Evolutionary conservation across 2,113 vertebrate species (phyloP).

Genomic region (Xiphophorus couchianus): DNA sequence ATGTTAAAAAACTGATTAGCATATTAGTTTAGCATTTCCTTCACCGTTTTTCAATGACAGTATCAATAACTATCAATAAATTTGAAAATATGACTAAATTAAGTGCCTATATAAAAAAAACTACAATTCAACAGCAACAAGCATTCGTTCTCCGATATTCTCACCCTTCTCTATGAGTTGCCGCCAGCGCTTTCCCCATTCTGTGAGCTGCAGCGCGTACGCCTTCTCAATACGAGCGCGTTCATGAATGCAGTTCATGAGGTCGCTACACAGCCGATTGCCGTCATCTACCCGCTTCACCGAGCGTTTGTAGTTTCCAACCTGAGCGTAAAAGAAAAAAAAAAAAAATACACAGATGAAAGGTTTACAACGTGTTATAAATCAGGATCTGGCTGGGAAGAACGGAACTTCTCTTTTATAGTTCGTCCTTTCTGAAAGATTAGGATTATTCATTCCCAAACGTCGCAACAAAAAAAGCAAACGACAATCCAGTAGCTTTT

Average conservation of each 20-base stretch:
- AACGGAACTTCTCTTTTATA: neutral
- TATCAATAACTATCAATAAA: no score
- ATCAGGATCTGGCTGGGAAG: neutral
- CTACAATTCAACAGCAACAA: neutral
- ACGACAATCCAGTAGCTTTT: neutral
- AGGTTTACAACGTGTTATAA: neutral
- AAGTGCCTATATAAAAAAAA: no score
- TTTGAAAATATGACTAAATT: no score
- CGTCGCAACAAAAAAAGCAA: neutral
- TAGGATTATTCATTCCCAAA: neutral
- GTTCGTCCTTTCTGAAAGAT: neutral
- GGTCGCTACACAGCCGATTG: constrained; percentile 90
- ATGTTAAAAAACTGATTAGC: no score
- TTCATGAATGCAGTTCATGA: constrained; percentile 96
- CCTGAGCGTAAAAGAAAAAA: constrained; percentile 68
- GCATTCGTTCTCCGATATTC: neutral
- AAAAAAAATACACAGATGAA: neutral
- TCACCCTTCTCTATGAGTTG: constrained; percentile 95
- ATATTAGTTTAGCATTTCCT: no score
- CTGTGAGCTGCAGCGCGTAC: constrained; percentile 93
- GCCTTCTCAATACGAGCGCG: constrained; percentile 93
- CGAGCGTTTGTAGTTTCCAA: constrained; percentile 95
- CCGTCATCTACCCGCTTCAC: constrained; percentile 96
- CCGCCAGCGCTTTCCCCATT: constrained; percentile 96
- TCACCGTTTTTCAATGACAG: no score